phyloP scores from a whole-genome alignment of 2,797 vertebrate species.

The Gambelia wislizenii region DNA sequence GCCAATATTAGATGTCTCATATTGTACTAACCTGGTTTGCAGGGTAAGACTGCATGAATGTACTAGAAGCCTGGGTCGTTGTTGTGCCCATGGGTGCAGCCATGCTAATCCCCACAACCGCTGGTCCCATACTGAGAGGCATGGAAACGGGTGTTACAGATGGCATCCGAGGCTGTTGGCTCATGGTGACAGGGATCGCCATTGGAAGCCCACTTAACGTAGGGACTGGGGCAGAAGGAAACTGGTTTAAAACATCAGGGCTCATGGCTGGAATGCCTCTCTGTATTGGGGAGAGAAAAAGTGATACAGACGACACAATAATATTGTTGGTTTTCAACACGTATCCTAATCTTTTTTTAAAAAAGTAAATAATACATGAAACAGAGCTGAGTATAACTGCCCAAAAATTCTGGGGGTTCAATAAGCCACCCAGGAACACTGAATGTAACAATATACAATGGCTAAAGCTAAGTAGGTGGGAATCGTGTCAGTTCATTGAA shows the following conservation, averaged over 20 bases:
- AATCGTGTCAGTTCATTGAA: neutral
- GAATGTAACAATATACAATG: no score
- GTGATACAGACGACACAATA: neutral
- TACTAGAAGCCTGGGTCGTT: slow-evolving; percentile 64
- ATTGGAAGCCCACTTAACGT: slow-evolving; percentile 88
- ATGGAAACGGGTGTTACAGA: slow-evolving; percentile 78
- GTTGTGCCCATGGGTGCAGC: slow-evolving; percentile 70
- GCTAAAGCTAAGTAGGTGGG: neutral
- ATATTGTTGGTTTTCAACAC: neutral
- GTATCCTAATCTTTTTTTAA: neutral
- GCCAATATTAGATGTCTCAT: rapidly evolving
- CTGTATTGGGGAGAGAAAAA: slow-evolving; percentile 73
- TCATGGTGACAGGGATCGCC: slow-evolving; percentile 84
- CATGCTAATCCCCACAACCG: slow-evolving; percentile 84
- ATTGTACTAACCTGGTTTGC: slow-evolving; percentile 74
- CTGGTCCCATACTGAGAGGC: slow-evolving; percentile 81
- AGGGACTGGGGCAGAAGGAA: slow-evolving; percentile 92
- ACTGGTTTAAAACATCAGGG: slow-evolving; percentile 92
- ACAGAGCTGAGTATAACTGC: neutral
- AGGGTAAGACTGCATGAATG: slow-evolving; percentile 78
- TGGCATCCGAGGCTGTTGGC: slow-evolving; percentile 86
- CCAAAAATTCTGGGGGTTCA: neutral
- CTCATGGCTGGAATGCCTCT: slow-evolving; percentile 92
- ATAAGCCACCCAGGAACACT: neutral
- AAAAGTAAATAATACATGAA: no score